Evolutionary conservation across 2,888 invertebrate species (phyloP), one percentile per base, ranked within the genome.

Genomic region (Caenorhabditis macrosperma): DNA sequence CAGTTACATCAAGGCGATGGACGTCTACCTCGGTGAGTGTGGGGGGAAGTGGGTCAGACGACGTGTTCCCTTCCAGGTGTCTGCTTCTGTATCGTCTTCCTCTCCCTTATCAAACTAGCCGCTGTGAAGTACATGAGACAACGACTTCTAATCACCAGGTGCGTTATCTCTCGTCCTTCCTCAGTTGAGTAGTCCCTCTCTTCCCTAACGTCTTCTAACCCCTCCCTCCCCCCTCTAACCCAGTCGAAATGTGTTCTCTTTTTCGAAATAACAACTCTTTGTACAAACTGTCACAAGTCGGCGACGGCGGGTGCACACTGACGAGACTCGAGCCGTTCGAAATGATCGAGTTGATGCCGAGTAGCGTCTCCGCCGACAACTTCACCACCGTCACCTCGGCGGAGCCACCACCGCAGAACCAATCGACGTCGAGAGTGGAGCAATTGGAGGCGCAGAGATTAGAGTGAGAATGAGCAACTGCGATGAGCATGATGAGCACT

Each of bases 41-140:
- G 33, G 41, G n/a, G n/a, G n/a, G n/a, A n/a, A n/a, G n/a, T 46
- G 5, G 5, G 33, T 33, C 33, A 33, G 5, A 33, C 10, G 33
- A 5, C 33, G 5, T 33, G 6, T 15, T 38, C 12, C 3, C 6
- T 64, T 78, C 17, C 59, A 81, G 89, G 89, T 12, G 90, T 89
- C 15, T 90, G 90, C 66, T 90, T 90, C 74, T 87, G 84, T 54
- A 89, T 90, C 59, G 90, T 90, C 12, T 90, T 90, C 76, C 63
- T 89, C 28, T 89, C 90, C 30, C 84, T 90, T 22, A 90, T 90
- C 59, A 90, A 90, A 78, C 74, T 90, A 46, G 88, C 90, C 15
- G 59, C 88, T 6, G 81, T 90, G 44, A 90, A 90, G 68, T 90
- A 90, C 68, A 87, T 90, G 87, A 78, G 87, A 26, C 89, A 89